Percentiles rank a stretch among this genome's conserved stretches.
Conservation (phyloP, 2,113 vertebrate genomes). For the Paradoxurus hermaphroditus region DNA sequence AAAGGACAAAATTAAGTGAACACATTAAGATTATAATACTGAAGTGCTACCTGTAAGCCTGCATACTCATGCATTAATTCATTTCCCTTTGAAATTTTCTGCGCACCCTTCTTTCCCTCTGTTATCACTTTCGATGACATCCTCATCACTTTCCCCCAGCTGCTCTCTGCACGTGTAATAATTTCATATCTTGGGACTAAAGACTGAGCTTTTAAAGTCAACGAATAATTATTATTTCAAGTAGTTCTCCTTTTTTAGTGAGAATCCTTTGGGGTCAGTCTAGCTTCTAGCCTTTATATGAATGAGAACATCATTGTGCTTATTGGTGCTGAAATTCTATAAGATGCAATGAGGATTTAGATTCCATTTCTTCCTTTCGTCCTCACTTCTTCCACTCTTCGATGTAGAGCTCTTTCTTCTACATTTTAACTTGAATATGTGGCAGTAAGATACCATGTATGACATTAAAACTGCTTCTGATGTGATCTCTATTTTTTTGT, state of each 20-base stretch:
- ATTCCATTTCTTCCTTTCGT: not conserved
- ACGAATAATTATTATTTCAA: not conserved
- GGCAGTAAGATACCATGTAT: not conserved
- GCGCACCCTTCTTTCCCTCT: not conserved
- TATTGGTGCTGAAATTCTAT: not conserved
- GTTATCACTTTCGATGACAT: not conserved
- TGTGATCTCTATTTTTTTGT: not conserved
- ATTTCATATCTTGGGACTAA: not conserved
- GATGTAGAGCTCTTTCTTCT: not conserved
- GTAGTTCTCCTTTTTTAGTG: not conserved
- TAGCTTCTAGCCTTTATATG: not conserved
- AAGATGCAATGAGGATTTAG: not conserved
- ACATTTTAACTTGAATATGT: not conserved
- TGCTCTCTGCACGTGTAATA: not conserved
- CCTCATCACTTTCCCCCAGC: not conserved
- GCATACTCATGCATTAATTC: fast-evolving
- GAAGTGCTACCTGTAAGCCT: not conserved
- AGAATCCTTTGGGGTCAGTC: not conserved
- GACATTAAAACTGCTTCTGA: not conserved
- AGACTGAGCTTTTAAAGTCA: not conserved
- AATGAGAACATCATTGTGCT: not conserved
- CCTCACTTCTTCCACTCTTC: not conserved
- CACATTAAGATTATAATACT: not conserved
- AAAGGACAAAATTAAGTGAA: not conserved
- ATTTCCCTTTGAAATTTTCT: not conserved